Base-by-base conservation (phyloP, 2,888 invertebrate species). In the Lithophane socia region DNA sequence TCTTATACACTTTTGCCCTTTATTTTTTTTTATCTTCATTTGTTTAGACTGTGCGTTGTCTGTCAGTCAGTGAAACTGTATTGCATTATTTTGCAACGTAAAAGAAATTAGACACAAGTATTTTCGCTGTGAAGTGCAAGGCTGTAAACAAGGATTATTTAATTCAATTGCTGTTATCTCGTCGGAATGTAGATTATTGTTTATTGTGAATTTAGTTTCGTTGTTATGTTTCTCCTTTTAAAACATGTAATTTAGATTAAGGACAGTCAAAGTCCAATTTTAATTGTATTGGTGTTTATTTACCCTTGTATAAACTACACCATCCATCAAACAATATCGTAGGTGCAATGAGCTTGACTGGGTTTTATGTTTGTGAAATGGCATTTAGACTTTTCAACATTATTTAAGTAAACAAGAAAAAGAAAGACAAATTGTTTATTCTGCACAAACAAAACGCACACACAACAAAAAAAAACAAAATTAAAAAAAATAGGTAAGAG, bases 251-350 rank as follows among this genome's bases (percentile, higher is more conserved):
- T 65, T 24, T 18, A 76, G 64, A 75, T 78, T 75, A 76, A 18
- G 16, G 16, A n/a, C 10, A n/a, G 3, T 10, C 81, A 65, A 79
- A 82, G 82, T 82, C 64, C 76, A 78, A 37, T 49, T 74, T 42
- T n/a, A 56, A 56, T 78, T 58, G 56, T 42, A 16, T 78, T 64
- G 54, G 12, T 54, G 7, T 66, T 49, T 52, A 52, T 77, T 63
- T 61, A 10, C 10, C 21, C 7, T 61, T 24, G 18, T 1, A 10
- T 44, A 7, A 3, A 61, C 7, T 24, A 60, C 16, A 42, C 10
- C 47, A 73, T 56, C 7, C 3, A n/a, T 29, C 49, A 56, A n/a
- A 49, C 0, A 42, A 47, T 29, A 47, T 49, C 37, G 47, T 78
- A 9, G 18, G 58, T 58, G 56, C 12, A n/a, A 10, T 56, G n/a